These are phyloP conservation scores for Phyllostomus discolor DNA, from an alignment of 2,113 vertebrate genomes.

Conservation along the genomic window DNA sequence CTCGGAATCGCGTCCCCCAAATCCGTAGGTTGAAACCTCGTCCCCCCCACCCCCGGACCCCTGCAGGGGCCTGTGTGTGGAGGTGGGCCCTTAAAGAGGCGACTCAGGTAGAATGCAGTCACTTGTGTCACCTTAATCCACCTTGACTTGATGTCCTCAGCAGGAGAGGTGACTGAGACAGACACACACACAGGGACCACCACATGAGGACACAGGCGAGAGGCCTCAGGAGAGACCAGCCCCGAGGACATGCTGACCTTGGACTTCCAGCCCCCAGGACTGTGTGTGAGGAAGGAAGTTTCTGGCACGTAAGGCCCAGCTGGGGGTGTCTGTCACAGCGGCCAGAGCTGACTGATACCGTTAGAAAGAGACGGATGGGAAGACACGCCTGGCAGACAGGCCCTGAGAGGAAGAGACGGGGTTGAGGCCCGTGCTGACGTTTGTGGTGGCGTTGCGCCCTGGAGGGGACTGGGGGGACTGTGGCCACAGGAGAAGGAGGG, in stretches of 20 bases:
- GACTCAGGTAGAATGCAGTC: neutral
- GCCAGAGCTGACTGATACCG: rapidly evolving
- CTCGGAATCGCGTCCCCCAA: neutral
- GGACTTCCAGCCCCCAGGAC: neutral
- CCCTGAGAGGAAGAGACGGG: rapidly evolving
- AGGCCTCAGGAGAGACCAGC: neutral
- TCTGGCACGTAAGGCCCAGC: rapidly evolving
- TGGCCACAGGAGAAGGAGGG: neutral
- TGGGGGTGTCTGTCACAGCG: neutral
- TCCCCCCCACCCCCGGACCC: neutral
- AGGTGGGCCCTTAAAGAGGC: neutral
- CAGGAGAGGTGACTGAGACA: neutral
- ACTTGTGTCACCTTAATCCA: neutral
- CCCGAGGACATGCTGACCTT: neutral
- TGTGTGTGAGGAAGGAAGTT: rapidly evolving
- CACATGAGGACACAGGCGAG: rapidly evolving
- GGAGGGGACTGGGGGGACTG: too few species aligned
- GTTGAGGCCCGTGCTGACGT: neutral
- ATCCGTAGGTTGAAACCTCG: neutral
- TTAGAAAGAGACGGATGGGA: neutral
- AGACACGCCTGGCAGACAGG: too few species aligned
- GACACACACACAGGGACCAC: rapidly evolving
- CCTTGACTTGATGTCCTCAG: neutral
- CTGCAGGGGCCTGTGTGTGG: neutral
- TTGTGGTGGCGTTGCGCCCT: neutral